phyloP scores from a whole-genome alignment of 1,140 invertebrate species.

The Druon quercuslanigerum region DNA sequence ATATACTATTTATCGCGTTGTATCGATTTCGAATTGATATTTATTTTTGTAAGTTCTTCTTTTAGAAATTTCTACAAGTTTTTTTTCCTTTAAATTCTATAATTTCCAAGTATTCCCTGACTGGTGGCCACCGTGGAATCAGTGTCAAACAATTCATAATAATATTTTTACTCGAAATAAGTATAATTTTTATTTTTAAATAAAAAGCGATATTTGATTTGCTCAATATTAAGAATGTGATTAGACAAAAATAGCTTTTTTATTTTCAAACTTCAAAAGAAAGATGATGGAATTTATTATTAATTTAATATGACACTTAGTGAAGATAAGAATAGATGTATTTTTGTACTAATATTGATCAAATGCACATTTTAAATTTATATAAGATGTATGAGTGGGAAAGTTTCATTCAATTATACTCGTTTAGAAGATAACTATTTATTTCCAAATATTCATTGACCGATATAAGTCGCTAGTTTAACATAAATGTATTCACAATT shows the following conservation, averaged over 20 bases:
- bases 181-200: background rate
- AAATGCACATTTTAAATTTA: constrained; percentile 11
- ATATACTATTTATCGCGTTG: background rate
- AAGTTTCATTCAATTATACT: constrained; percentile 7
- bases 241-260: background rate
- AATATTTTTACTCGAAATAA: too few species aligned
- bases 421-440: background rate
- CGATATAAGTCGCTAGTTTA: background rate
- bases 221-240: constrained; percentile 27
- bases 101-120: too few species aligned
- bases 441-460: constrained; percentile 28
- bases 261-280: background rate
- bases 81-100: too few species aligned
- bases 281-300: background rate
- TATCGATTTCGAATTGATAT: background rate
- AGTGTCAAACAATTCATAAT: too few species aligned
- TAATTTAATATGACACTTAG: background rate
- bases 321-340: background rate
- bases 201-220: constrained; percentile 7
- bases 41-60: too few species aligned
- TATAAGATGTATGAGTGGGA: background rate
- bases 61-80: too few species aligned
- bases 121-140: too few species aligned
- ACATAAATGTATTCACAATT: background rate
- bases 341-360: constrained; percentile 1